Conservation (phyloP, 2,113 vertebrate species). For the Centropus bengalensis region DNA sequence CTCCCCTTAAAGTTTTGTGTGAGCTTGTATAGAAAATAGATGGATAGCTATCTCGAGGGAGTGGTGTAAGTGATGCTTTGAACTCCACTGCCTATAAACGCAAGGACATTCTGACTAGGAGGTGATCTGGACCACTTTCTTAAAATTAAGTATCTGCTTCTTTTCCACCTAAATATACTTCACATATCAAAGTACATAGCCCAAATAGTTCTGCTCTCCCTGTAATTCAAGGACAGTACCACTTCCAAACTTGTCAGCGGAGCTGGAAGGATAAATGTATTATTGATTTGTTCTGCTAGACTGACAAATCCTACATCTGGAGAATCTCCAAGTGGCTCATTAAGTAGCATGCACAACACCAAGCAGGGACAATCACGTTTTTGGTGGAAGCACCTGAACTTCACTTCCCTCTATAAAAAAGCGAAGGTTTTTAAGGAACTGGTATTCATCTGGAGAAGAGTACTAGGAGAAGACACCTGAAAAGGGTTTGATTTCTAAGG, state of each 20-base stretch:
- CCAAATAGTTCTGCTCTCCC: background rate
- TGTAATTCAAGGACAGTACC: background rate
- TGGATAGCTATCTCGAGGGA: background rate
- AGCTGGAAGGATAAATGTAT: constrained; percentile 6
- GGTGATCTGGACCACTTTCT: background rate
- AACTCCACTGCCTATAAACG: rapidly evolving
- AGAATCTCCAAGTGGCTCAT: background rate
- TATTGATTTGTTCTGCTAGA: background rate
- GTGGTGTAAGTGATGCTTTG: background rate
- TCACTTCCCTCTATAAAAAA: background rate
- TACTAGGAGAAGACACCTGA: background rate
- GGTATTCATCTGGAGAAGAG: background rate
- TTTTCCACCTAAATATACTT: constrained; percentile 1
- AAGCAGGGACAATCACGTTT: rapidly evolving
- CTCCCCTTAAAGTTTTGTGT: background rate
- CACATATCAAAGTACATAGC: background rate
- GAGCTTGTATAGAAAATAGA: background rate
- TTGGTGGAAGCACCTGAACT: background rate
- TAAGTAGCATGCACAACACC: background rate
- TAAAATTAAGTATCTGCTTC: background rate
- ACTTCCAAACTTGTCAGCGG: background rate
- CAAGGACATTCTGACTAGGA: background rate
- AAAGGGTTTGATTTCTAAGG: background rate
- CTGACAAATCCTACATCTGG: background rate
- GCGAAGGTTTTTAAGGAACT: background rate